These are phyloP conservation scores for Nothura maculosa DNA, from an alignment of 2,797 vertebrate species.

Conservation along the genomic window DNA sequence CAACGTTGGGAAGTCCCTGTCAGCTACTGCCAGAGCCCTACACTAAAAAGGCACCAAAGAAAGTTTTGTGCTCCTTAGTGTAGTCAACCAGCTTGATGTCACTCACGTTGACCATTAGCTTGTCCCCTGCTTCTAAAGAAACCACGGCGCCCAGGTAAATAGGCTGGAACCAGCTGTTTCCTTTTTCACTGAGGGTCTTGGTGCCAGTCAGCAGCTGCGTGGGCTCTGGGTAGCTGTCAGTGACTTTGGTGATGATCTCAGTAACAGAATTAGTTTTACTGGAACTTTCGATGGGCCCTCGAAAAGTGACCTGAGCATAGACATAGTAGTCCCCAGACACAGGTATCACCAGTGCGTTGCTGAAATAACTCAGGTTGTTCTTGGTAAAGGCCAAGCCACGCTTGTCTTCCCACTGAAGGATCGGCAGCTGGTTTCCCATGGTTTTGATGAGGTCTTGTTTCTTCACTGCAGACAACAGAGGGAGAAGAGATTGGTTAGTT, in stretches of 20 bases:
- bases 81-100: conserved; percentile 81
- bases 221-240: conserved; percentile 77
- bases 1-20: background rate
- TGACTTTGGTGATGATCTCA: conserved; percentile 78
- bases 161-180: conserved; percentile 74
- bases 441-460: conserved; percentile 37
- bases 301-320: conserved; percentile 84
- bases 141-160: conserved; percentile 82
- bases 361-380: conserved; percentile 80
- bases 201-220: conserved; percentile 77
- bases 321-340: conserved; percentile 81
- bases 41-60: conserved; percentile 83
- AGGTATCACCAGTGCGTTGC: conserved; percentile 79
- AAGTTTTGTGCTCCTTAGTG: conserved; percentile 83
- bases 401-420: conserved; percentile 81
- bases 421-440: conserved; percentile 45
- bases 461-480: conserved; percentile 35
- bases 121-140: conserved; percentile 78
- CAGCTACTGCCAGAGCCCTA: conserved; percentile 28
- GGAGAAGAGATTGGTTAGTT: background rate
- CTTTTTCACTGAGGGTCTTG: conserved; percentile 74
- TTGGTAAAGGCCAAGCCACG: conserved; percentile 82
- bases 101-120: conserved; percentile 81
- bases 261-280: conserved; percentile 59
- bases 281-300: conserved; percentile 9